Evolutionary conservation across 1,140 invertebrate species (phyloP), one percentile per base, ranked within the genome.

Genomic region (Diplogasteroides magnus): DNA sequence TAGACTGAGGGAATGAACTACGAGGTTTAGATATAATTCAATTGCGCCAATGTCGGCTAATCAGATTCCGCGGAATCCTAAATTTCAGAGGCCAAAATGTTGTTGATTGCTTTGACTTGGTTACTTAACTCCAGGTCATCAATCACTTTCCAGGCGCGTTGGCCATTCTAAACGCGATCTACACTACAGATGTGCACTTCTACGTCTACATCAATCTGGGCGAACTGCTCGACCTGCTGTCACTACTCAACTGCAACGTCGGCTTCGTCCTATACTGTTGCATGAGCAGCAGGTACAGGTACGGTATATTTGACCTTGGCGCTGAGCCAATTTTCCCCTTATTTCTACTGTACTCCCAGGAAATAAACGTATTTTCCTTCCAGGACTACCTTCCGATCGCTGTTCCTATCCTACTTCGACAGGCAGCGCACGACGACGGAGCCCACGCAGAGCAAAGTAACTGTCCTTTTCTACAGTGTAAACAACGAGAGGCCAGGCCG

Each of bases 181-280:
- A 74, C 28, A 65, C 73, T 0, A 74, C 64, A 13, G 64, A 74
- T 62, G 70, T 74, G 0, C 72, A 72, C 28, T 68, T 69, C 0
- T 57, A 67, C 31, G 65, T 74, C 48, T 74, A 74, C 55, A 56
- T 74, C 0, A 67, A 74, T 61, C 31, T 74, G 26, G 73, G 73
- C 31, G 73, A 74, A 58, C 29, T 72, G 27, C 69, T 74, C 56
- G 73, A 74, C 57, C 29, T 74, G 11, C 74, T 74, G 55, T 74
- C 73, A 28, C 63, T 74, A 1, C 61, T 74, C 64, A 74, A 74
- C 65, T 74, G 73, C 32, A 61, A 68, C 1, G 72, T 69, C 1
- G 62, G 59, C 19, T 74, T 74, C 61, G 64, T 72, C n/a, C 59
- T 74, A n/a, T 74, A 74, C 60, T 73, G 64, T 27, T 61, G 58